Evolutionary conservation across 2,888 invertebrate species (phyloP).

Genomic region (Tinea semifulvella): DNA sequence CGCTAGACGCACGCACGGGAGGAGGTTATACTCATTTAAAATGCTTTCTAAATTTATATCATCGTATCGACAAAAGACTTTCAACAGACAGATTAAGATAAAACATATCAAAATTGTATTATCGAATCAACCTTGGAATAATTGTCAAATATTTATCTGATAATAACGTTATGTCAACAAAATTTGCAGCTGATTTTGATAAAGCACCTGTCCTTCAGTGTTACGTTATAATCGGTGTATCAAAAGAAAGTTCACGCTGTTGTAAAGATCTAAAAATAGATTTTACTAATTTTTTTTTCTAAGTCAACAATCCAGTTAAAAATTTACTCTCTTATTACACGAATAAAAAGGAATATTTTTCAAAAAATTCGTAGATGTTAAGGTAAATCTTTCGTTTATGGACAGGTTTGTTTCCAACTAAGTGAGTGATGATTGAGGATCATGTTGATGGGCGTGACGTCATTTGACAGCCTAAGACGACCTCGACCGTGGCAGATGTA

Average conservation of each 20-base stretch:
- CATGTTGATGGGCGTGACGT: slow-evolving; percentile 23
- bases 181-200: slow-evolving; percentile 12
- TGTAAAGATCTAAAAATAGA: too few species aligned
- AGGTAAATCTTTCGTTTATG: too few species aligned
- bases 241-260: too few species aligned
- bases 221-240: slow-evolving; percentile 4
- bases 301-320: too few species aligned
- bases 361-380: too few species aligned
- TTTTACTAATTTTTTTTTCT: too few species aligned
- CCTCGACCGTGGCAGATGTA: slow-evolving; percentile 50
- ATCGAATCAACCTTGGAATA: slow-evolving; percentile 36
- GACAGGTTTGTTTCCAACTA: neutral
- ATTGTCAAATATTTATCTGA: slow-evolving; percentile 30
- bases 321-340: too few species aligned
- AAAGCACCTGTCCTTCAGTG: neutral
- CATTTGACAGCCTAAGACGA: slow-evolving; percentile 25
- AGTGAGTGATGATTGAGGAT: slow-evolving; percentile 7
- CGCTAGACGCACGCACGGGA: too few species aligned
- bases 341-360: too few species aligned
- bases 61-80: neutral
- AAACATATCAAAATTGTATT: slow-evolving; percentile 29
- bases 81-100: slow-evolving; percentile 17
- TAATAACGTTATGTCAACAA: slow-evolving; percentile 8
- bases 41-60: neutral
- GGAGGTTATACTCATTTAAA: too few species aligned